Evolutionary conservation across 1,140 invertebrate species (phyloP), one percentile per base, ranked within the genome.

Genomic region (Eulimnadia texana): DNA sequence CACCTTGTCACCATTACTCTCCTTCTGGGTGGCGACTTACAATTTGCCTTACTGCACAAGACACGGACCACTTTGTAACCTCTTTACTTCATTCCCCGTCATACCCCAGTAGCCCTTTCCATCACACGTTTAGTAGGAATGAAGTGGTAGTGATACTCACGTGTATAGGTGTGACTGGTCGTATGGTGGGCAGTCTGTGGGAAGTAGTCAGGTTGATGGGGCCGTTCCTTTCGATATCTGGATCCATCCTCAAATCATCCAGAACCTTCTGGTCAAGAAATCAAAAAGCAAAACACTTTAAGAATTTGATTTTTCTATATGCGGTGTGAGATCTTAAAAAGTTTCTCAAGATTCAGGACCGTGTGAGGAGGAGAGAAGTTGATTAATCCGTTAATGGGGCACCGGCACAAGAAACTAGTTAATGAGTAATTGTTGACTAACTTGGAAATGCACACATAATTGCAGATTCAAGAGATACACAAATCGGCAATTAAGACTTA

Each of bases 131-230:
- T n/a, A n/a, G n/a, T n/a, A n/a, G n/a, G n/a, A n/a, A n/a, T n/a
- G n/a, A n/a, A n/a, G n/a, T n/a, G 33, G 33, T 42, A 9, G 16
- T 42, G 16, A 42, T 42, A 42, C 33, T 6, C 16, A 42, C 33
- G 33, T 42, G 6, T 6, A 42, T 16, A 6, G 33, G 33, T 9
- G 33, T 42, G 33, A 16, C 33, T 42, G 33, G 33, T 42, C 33
- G 33, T 16, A 42, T 42, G 33, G 33, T 9, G 33, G 16, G 33
- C 6, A 42, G 53, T 27, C 33, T 27, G 24, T 57, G 55, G 11
- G 27, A 33, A 27, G 55, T 57, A 27, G 24, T 57, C 11, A 57
- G 55, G 55, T 57, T 57, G 55, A 57, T 57, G 55, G 55, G 27
- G 29, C 55, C 55, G 55, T 57, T 33, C 16, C 16, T 33, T 27